Base-by-base conservation (phyloP, 2,113 vertebrate species). In the Urocolius indicus region DNA sequence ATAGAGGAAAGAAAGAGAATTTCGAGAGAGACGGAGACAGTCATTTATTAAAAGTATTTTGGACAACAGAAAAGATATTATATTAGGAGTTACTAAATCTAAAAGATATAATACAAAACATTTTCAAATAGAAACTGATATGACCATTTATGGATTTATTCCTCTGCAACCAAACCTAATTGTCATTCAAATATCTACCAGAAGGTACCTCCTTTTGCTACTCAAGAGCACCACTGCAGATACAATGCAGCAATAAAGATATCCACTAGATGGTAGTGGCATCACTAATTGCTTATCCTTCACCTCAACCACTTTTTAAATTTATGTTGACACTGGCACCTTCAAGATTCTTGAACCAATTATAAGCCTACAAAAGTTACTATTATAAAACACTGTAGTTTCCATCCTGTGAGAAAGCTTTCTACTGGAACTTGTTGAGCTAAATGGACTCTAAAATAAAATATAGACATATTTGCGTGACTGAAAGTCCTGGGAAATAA, bases 191-290 rank as follows among this genome's bases (percentile, higher is more conserved):
- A 4, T 27, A 48, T 18, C 29, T 49, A 10, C 36, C 17, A 67
- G 20, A 21, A 75, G 52, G 4, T 34, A 67, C 11, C 5, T 41
- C 15, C 13, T 3, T 82, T 57, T 68, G 34, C 7, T 49, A 20
- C 6, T 72, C n/a, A 4, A 16, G 16, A 59, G 5, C 13, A 76
- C 11, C 23, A 38, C 26, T 41, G 20, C 1, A 1, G 49, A 23
- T 38, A 36, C 16, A 24, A 9, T 76, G 86, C 51, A 90, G 79
- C n/a, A 62, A 59, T 38, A 61, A n/a, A 69, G 43, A 19, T 73
- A n/a, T 27, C 86, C 93, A 88, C 83, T 92, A 94, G 79, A 73
- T 93, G 93, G 91, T 92, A 93, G 79, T 88, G 83, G 41, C 71
- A 80, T 8, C 49, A 80, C 41, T 77, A 90, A 86, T 41, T 90